Base-by-base conservation (phyloP, 2,888 invertebrate genomes). In the Prenolepis imparis region DNA sequence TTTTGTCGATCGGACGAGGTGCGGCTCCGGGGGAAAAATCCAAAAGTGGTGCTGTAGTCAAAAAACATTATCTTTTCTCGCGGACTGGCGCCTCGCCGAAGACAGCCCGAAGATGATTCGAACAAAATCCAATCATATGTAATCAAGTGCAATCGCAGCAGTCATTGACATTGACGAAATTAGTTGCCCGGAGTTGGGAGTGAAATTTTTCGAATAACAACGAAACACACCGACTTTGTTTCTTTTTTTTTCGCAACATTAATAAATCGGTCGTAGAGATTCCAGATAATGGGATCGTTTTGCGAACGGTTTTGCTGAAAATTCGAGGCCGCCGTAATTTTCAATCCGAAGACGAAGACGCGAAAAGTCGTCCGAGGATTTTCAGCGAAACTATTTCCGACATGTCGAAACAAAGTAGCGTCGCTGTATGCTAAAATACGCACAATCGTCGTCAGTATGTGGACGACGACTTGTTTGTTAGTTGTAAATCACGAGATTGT, bases 371-470 rank as follows among this genome's bases (percentile, higher is more conserved):
- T 8, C 70, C 52, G 24, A 12, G 4, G 18, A 48, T 70, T 70
- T 72, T 78, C 59, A 78, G 78, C 78, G 72, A 32, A 44, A 24
- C 18, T 41, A 72, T 72, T 55, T 28, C 41, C 6, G 18, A 24
- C 5, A 59, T 32, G 28, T 72, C 70, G 41, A 63, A 78, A 55
- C 64, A n/a, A 2, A 52, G n/a, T 52, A 59, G 74, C 82, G 81
- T 87, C 83, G 86, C 88, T 86, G 86, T 83, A 81, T 68, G 61
- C 81, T 21, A 55, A 83, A 78, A 64, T 82, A 89, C 89, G 88
- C 89, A 89, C 88, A 88, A 86, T 73, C 57, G 75, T 83, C 75
- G 83, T 36, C 78, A 32, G 36, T 72, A 18, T 72, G 72, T 41
- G 59, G 32, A 52, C 72, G 78, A 24, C 72, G 72, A 57, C 72